phyloP scores from a whole-genome alignment of 2,797 vertebrate genomes.

The Hypotaenidia philippensis region DNA sequence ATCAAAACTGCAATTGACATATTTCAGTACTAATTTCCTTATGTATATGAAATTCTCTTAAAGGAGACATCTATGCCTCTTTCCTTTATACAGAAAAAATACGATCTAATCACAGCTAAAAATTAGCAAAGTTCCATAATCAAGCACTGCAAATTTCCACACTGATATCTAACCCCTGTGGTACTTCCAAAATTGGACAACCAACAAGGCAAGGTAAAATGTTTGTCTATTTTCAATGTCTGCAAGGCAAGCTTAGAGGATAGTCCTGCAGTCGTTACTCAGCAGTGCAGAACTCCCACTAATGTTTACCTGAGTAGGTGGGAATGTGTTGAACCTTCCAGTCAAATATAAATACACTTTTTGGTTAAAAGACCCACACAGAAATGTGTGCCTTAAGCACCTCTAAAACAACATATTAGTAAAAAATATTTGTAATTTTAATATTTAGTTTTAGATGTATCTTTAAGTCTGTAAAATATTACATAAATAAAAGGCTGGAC shows the following conservation, averaged over 20 bases:
- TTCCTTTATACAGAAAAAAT: not conserved
- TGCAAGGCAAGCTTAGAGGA: not conserved
- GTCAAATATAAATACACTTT: not conserved
- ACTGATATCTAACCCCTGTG: not conserved
- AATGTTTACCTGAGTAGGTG: not conserved
- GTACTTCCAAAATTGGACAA: not conserved
- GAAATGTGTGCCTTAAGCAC: slow-evolving; percentile 42
- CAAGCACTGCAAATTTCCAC: not conserved
- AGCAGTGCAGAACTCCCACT: not conserved
- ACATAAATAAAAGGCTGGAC: slow-evolving; percentile 8
- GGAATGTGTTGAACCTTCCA: not conserved
- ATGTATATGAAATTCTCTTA: not conserved
- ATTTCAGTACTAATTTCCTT: not conserved
- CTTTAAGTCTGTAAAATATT: slow-evolving; percentile 22
- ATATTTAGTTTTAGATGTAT: slow-evolving; percentile 62
- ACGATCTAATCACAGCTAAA: not conserved
- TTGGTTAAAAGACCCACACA: slow-evolving; percentile 10
- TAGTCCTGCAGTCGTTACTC: not conserved
- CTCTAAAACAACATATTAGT: slow-evolving; percentile 50
- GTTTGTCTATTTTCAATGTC: not conserved
- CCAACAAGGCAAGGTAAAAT: not conserved
- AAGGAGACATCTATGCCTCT: not conserved
- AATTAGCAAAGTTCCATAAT: not conserved
- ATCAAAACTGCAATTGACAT: not conserved
- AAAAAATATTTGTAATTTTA: slow-evolving; percentile 60